phyloP scores from a whole-genome alignment of 1,140 invertebrate species.

The Pseudomyrmex concolor region DNA sequence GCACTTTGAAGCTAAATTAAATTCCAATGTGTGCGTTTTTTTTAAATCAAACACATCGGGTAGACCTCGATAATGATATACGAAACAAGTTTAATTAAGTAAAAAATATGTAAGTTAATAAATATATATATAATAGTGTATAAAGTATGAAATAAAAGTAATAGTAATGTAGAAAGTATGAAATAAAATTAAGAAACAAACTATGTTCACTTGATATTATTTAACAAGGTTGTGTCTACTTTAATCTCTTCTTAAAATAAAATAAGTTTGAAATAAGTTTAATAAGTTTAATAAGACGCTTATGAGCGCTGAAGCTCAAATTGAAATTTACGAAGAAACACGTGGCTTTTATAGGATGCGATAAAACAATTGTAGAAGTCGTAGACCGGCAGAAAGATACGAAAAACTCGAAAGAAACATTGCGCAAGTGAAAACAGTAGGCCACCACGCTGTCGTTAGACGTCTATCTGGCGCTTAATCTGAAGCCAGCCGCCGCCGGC shows the following conservation, averaged over 20 bases:
- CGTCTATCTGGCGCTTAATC: slow-evolving; percentile 28
- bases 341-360: neutral
- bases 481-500: neutral
- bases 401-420: slow-evolving; percentile 1
- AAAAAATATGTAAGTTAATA: neutral
- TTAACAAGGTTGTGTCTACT: neutral
- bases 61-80: neutral
- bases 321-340: neutral
- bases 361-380: neutral
- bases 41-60: neutral
- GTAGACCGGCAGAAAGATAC: neutral
- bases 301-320: neutral
- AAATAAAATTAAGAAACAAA: neutral
- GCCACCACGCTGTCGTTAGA: slow-evolving; percentile 25
- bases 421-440: slow-evolving; percentile 2
- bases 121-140: neutral
- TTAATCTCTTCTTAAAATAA: neutral
- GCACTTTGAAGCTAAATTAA: slow-evolving; percentile 1
- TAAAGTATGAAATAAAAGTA: neutral
- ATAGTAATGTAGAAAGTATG: neutral
- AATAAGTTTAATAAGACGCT: too few species aligned
- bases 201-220: neutral
- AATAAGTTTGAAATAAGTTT: too few species aligned
- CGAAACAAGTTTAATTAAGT: neutral
- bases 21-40: neutral